A percentile compares a stretch with the other conserved stretches of the same genome.
phyloP scores from a whole-genome alignment of 30 jellyfish, hydroid and myxozoan species.

The Hydractinia symbiolongicarpus region DNA sequence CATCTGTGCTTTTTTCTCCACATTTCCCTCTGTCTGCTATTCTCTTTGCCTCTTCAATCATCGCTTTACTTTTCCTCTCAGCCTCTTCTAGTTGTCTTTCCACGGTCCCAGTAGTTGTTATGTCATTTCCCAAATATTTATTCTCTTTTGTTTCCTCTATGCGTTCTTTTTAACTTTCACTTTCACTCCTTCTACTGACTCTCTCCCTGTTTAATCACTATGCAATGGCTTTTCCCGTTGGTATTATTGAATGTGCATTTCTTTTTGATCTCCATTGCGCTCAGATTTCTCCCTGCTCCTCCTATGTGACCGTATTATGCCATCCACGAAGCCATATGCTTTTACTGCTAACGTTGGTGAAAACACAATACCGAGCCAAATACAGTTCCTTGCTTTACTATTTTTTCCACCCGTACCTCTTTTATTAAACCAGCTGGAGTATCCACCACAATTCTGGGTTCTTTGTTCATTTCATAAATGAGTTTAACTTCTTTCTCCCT shows the following conservation, averaged over 20 bases:
- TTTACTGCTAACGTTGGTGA: constrained; percentile 16
- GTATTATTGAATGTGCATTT: constrained; percentile 22
- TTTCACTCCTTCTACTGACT: neutral
- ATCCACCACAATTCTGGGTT: constrained; percentile 14
- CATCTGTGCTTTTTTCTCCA: constrained; percentile 14
- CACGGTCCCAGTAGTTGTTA: constrained; percentile 29
- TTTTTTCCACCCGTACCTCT: constrained; percentile 1
- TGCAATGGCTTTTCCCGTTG: constrained; percentile 42
- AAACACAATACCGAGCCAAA: constrained; percentile 16
- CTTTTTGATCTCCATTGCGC: constrained; percentile 4
- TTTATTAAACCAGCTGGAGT: constrained; percentile 37
- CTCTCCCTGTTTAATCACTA: constrained; percentile 30
- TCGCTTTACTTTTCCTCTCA: constrained; percentile 7
- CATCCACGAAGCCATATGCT: constrained; percentile 25
- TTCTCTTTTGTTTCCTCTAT: constrained; percentile 30
- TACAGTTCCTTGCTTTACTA: constrained; percentile 32
- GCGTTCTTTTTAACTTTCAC: constrained; percentile 25
- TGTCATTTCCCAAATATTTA: constrained; percentile 30
- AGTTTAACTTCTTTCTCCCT: constrained; percentile 7
- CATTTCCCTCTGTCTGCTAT: constrained; percentile 8
- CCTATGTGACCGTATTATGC: constrained; percentile 23
- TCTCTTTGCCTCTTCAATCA: constrained; percentile 18
- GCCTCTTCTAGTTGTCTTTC: constrained; percentile 31
- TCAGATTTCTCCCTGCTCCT: constrained; percentile 26
- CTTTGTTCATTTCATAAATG: constrained; percentile 13